Evolutionary conservation across 2,113 vertebrate species (phyloP), one percentile per base, ranked within the genome.

Genomic region (Tachuris rubrigastra): DNA sequence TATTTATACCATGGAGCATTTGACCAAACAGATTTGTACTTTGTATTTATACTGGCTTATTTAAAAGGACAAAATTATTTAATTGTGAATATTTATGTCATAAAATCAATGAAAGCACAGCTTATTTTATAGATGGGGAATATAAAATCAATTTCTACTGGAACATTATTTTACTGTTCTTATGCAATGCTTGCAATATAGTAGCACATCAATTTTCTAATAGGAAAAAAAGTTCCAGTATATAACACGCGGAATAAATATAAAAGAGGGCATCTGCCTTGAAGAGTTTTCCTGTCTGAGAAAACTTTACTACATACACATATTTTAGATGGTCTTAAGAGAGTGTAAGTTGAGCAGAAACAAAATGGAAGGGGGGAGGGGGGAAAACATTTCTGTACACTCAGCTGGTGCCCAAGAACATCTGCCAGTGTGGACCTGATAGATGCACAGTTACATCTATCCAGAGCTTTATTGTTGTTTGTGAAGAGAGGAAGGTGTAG

Each of bases 31-130:
- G 69, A 74, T 89, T 85, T 63, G 8, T 95, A 41, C 65, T 91
- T 95, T 79, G 14, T 69, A 30, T 59, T 60, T 91, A 8, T 55
- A 71, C 65, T 37, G 68, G 58, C 69, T 95, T 75, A 42, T 95
- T 92, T 95, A 88, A 88, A 89, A 86, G 52, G 73, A 89, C 83
- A 58, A 74, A 84, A 35, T 58, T 42, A 59, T 85, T 92, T 94
- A 68, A 93, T 76, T 92, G 28, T 71, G 25, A 62, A 59, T 81
- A 56, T 59, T 88, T 82, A 47, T 35, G 19, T 75, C 69, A 35
- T 52, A 78, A 95, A 78, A 42, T 87, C 89, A 81, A 93, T 93
- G 75, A 72, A 79, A 9, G 27, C 28, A 76, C 60, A 95, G 18
- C 55, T 77, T 91, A 16, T 85, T 91, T 91, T 82, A 25, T 24